Conservation (phyloP, 2,113 vertebrate genomes). For the Mormyrus lacerda region DNA sequence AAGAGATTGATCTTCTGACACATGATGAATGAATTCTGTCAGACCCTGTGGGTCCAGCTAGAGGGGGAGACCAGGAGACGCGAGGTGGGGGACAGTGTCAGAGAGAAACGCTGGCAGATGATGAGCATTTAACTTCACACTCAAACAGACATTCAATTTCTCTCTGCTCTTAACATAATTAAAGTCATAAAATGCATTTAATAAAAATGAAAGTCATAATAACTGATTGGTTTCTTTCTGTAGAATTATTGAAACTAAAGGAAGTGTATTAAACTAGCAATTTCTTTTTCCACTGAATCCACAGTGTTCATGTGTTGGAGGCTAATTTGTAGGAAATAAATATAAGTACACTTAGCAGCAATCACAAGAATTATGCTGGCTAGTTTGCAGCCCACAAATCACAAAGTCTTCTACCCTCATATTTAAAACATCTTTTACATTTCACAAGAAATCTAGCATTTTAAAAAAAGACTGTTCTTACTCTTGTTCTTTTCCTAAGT, state of each 20-base stretch:
- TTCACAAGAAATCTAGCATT: not conserved
- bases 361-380: not conserved
- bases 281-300: not conserved
- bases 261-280: not conserved
- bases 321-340: not conserved
- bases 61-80: not conserved
- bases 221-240: not conserved
- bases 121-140: not conserved
- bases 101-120: not conserved
- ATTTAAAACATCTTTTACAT: not conserved
- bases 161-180: not conserved
- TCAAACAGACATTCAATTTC: not conserved
- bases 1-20: conserved; percentile 31
- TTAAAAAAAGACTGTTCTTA: not conserved
- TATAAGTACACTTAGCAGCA: not conserved
- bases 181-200: not conserved
- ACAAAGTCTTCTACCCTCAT: not conserved
- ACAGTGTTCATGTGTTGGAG: not conserved
- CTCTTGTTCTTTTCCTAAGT: not conserved
- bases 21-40: conserved; percentile 29
- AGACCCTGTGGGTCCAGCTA: not conserved
- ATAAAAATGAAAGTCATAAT: not conserved
- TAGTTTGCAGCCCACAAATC: not conserved
- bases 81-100: not conserved
- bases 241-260: not conserved